Base-by-base conservation (phyloP, 2,113 vertebrate species). In the Notarius quadriscutis region DNA sequence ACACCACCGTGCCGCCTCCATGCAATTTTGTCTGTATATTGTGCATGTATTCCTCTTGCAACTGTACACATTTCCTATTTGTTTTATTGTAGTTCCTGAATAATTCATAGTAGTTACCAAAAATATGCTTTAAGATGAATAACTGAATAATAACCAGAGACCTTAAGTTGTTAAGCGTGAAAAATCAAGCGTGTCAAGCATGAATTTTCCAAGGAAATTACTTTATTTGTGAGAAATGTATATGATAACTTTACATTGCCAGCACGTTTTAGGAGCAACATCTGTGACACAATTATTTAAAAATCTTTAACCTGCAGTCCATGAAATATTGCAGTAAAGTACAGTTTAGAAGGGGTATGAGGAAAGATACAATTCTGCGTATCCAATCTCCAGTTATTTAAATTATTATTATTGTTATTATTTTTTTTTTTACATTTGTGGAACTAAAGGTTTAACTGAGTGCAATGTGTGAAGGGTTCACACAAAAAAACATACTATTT, bases 401-500 rank as follows among this genome's bases (percentile, higher is more conserved):
- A 74, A 71, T 77, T 57, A 78, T 80, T 7, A 58, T 55, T 3
- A 55, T 69, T 69, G 85, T 87, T 60, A 81, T 17, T 50, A 41
- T 82, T 75, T 75, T 50, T 8, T 75, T 72, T 75, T 75, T 15
- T n/a, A 87, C 86, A 88, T 80, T 82, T 77, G 63, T 58, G 55
- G 60, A 72, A 72, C 34, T 65, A 30, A 69, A n/a, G 57, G 75
- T 81, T 85, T 87, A 87, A 91, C 85, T 55, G 85, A 57, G 83
- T 78, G 72, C 83, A 88, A 87, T 79, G 51, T 85, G 87, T 87
- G 83, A 86, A 51, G 34, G 34, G 27, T 51, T 9, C 30, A 83
- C 74, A 86, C 74, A 91, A 91, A 86, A 30, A 50, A 82, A 89
- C 50, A 82, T 80, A 34, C 92, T 95, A 93, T 95, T 90, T 89